Percentiles rank a stretch among this genome's conserved stretches.
Evolutionary conservation across 1,140 invertebrate genomes (phyloP).

Genomic region (Lanistes nyassanus): DNA sequence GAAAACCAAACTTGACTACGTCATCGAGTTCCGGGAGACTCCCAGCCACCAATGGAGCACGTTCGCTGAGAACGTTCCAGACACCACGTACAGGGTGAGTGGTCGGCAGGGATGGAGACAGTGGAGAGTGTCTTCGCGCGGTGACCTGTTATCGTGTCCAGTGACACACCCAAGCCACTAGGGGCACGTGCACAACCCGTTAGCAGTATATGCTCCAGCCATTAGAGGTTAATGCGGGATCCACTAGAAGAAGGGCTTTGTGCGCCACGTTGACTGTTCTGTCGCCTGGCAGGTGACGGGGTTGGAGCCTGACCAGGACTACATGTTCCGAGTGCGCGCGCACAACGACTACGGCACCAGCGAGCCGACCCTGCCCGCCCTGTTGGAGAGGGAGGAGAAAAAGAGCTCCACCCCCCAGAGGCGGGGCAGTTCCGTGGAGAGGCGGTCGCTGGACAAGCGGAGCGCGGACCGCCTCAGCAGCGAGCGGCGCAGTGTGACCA

Average conservation of each 20-base stretch:
- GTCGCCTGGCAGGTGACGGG: conserved; percentile 33
- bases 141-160: no score
- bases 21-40: conserved; percentile 56
- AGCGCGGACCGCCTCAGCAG: conserved; percentile 19
- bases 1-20: conserved; percentile 47
- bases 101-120: no score
- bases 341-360: conserved; percentile 82
- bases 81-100: conserved; percentile 45
- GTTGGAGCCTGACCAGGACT: conserved; percentile 66
- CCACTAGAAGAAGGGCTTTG: no score
- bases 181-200: no score
- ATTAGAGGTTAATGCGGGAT: no score
- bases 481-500: conserved; percentile 11
- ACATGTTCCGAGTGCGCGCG: conserved; percentile 92
- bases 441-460: conserved; percentile 13
- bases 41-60: conserved; percentile 49
- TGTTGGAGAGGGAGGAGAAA: conserved; percentile 42
- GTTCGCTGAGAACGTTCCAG: conserved; percentile 41
- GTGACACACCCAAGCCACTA: no score
- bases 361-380: conserved; percentile 65
- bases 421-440: conserved; percentile 28
- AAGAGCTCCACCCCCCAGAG: conserved; percentile 24
- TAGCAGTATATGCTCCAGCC: no score
- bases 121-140: no score
- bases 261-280: no score